Evolutionary conservation across 1,140 invertebrate genomes (phyloP).

Genomic region (Antheraea pernyi): DNA sequence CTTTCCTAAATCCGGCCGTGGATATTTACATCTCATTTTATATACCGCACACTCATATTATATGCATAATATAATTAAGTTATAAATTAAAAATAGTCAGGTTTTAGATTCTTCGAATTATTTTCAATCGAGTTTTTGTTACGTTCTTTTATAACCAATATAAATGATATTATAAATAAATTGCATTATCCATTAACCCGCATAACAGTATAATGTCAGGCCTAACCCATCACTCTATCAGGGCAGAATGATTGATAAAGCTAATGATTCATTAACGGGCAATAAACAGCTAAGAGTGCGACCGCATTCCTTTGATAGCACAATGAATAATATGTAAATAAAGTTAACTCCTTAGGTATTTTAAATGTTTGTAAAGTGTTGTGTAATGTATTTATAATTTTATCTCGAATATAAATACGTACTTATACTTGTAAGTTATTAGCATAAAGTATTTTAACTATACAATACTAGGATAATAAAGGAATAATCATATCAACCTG

Average conservation of each 20-base stretch:
- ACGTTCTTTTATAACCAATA: not conserved
- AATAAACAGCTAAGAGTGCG: constrained; percentile 44
- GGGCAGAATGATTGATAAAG: constrained; percentile 50
- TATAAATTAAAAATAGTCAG: too few species aligned
- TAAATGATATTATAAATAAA: not conserved
- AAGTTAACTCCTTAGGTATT: not conserved
- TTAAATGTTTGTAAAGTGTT: not conserved
- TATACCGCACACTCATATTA: too few species aligned
- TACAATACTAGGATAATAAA: too few species aligned
- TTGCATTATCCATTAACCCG: not conserved
- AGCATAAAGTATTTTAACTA: too few species aligned
- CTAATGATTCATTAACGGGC: constrained; percentile 60
- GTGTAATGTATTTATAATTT: too few species aligned
- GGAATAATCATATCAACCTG: too few species aligned
- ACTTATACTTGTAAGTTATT: not conserved
- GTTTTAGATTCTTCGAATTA: too few species aligned
- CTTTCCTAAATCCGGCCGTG: too few species aligned
- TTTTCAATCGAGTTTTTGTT: not conserved
- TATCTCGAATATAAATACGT: not conserved
- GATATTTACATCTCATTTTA: too few species aligned
- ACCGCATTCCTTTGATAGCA: constrained; percentile 63
- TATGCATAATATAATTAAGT: too few species aligned
- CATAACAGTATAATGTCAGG: not conserved
- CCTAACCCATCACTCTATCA: constrained; percentile 15
- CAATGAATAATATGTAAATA: constrained; percentile 29